These are phyloP conservation scores for Eristalinus sepulchralis DNA, from an alignment of 2,888 invertebrate species.

Conservation along the genomic window DNA sequence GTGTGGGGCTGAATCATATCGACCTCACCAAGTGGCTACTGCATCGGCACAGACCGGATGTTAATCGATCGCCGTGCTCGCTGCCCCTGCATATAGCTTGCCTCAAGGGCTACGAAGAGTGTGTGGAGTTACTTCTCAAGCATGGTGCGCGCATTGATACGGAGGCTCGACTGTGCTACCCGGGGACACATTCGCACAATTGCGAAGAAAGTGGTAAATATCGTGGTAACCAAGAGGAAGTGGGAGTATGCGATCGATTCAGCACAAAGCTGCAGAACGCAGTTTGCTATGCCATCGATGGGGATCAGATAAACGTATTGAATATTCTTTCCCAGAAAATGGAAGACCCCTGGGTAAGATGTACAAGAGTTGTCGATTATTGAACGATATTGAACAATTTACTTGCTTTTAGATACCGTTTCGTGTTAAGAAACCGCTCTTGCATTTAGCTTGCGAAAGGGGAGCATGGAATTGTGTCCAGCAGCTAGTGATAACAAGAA, in stretches of 20 bases:
- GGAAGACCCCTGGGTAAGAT: constrained; percentile 85
- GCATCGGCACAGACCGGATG: constrained; percentile 84
- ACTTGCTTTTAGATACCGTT: constrained; percentile 80
- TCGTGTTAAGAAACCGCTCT: constrained; percentile 83
- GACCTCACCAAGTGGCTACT: constrained; percentile 87
- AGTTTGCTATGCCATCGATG: constrained; percentile 87
- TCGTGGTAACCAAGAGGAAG: constrained; percentile 82
- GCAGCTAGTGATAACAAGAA: constrained; percentile 84
- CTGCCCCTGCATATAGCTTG: constrained; percentile 89
- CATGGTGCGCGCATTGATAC: constrained; percentile 87
- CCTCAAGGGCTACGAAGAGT: constrained; percentile 86
- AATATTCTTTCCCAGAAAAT: constrained; percentile 85
- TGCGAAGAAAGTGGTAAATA: constrained; percentile 87
- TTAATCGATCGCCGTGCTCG: constrained; percentile 88
- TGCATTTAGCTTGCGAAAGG: constrained; percentile 87
- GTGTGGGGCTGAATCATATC: constrained; percentile 87
- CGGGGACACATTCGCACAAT: constrained; percentile 86
- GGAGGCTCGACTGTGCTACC: constrained; percentile 89
- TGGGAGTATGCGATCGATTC: constrained; percentile 77
- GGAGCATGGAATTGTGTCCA: constrained; percentile 88
- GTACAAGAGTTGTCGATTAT: background rate
- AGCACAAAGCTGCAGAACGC: constrained; percentile 85
- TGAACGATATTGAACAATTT: background rate
- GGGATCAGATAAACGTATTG: constrained; percentile 87
- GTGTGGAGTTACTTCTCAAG: constrained; percentile 86